phyloP scores from a whole-genome alignment of 2,113 vertebrate genomes.

The Theristicus caerulescens region DNA sequence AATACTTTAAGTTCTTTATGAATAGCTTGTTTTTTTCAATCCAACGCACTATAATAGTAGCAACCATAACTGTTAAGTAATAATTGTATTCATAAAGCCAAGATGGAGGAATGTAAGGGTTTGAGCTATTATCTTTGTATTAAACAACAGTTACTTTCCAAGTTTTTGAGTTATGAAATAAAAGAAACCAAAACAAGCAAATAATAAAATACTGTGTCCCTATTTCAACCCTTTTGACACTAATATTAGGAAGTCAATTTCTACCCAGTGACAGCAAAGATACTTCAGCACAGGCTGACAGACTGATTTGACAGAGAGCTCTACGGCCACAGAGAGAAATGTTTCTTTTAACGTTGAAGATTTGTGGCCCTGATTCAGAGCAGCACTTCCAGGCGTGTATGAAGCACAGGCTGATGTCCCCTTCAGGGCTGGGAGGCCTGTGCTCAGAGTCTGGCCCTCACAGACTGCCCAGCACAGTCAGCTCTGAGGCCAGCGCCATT shows the following conservation, averaged over 20 bases:
- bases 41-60: neutral
- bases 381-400: accelerated
- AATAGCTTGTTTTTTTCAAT: neutral
- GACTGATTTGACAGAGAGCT: neutral
- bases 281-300: neutral
- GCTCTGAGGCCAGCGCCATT: too few species aligned
- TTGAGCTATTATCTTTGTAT: neutral
- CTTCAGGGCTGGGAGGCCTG: neutral
- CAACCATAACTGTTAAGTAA: neutral
- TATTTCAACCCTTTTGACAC: neutral
- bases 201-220: neutral
- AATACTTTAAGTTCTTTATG: neutral
- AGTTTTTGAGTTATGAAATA: neutral
- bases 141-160: neutral
- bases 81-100: neutral
- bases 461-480: neutral
- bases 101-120: neutral
- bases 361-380: neutral
- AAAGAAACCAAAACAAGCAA: neutral
- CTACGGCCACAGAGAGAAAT: neutral
- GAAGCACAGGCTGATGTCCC: neutral
- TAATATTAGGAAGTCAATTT: neutral
- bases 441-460: neutral
- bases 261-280: neutral
- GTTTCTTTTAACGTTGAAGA: neutral